Percentiles rank a stretch among this genome's conserved stretches.
Conservation (phyloP, 1,140 invertebrate genomes). For the Drosophila insularis region DNA sequence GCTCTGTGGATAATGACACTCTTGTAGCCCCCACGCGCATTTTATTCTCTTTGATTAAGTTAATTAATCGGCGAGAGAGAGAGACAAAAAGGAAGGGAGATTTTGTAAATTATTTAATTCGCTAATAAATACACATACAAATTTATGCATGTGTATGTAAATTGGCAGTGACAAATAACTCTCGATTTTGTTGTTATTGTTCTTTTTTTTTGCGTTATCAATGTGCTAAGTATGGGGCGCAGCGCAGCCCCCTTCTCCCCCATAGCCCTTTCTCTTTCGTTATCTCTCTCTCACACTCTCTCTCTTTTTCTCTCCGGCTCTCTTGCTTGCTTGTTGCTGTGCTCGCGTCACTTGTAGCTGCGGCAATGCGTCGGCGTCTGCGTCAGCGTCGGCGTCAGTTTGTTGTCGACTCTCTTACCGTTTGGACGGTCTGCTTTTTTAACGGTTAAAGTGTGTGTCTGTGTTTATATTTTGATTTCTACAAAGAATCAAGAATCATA, state of each 20-base stretch:
- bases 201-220: conserved; percentile 69
- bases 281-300: conserved; percentile 42
- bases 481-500: conserved; percentile 27
- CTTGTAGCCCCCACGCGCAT: conserved; percentile 48
- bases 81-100: conserved; percentile 11
- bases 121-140: background rate
- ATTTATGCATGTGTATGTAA: conserved; percentile 4
- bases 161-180: conserved; percentile 43
- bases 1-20: conserved; percentile 43
- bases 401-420: conserved; percentile 65
- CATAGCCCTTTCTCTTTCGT: conserved; percentile 34
- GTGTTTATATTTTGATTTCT: conserved; percentile 55
- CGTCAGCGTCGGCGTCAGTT: conserved; percentile 25
- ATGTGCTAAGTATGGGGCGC: conserved; percentile 33
- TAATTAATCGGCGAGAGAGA: background rate
- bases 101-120: conserved; percentile 30
- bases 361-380: conserved; percentile 44
- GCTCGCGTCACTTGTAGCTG: conserved; percentile 9
- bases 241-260: background rate
- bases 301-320: conserved; percentile 32
- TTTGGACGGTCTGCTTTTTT: conserved; percentile 38
- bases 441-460: conserved; percentile 52
- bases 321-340: background rate
- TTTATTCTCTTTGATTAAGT: conserved; percentile 13
- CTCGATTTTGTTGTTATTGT: conserved; percentile 61